phyloP scores from a whole-genome alignment of 2,888 invertebrate species.

The Coenonympha glycerion region DNA sequence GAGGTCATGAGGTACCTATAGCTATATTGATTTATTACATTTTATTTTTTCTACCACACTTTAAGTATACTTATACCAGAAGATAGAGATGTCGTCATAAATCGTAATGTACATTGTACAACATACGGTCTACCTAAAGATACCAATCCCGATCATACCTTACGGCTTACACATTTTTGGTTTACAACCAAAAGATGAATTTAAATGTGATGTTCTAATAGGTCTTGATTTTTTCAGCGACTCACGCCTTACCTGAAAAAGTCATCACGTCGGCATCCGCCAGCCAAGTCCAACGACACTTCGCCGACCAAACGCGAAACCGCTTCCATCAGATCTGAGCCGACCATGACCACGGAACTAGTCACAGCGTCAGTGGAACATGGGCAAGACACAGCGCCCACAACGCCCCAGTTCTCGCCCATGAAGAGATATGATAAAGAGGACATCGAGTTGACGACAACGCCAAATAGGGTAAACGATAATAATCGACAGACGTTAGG shows the following conservation, averaged over 20 bases:
- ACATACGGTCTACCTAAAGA: no score
- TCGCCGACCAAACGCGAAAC: constrained; percentile 52
- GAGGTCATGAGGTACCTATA: no score
- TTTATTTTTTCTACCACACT: no score
- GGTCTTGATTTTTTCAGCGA: constrained; percentile 43
- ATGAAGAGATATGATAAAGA: constrained; percentile 32
- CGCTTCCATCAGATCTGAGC: constrained; percentile 52
- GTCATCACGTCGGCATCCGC: constrained; percentile 37
- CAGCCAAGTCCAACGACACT: constrained; percentile 33
- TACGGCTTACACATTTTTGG: no score
- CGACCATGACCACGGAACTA: constrained; percentile 58
- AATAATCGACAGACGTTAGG: constrained; percentile 7
- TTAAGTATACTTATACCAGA: no score
- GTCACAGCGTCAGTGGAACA: constrained; percentile 58
- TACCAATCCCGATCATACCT: no score
- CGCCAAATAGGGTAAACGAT: constrained; percentile 29
- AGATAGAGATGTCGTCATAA: no score
- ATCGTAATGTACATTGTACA: no score
- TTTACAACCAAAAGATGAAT: no score
- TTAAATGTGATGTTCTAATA: no score
- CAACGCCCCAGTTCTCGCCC: constrained; percentile 50
- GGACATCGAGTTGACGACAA: constrained; percentile 49
- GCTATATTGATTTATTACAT: no score
- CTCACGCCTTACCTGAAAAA: constrained; percentile 52
- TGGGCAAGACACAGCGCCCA: constrained; percentile 48